A percentile compares a stretch with the other conserved stretches of the same genome.
Conservation (phyloP, 1,140 invertebrate genomes). For the Chironomus striatipennis region DNA sequence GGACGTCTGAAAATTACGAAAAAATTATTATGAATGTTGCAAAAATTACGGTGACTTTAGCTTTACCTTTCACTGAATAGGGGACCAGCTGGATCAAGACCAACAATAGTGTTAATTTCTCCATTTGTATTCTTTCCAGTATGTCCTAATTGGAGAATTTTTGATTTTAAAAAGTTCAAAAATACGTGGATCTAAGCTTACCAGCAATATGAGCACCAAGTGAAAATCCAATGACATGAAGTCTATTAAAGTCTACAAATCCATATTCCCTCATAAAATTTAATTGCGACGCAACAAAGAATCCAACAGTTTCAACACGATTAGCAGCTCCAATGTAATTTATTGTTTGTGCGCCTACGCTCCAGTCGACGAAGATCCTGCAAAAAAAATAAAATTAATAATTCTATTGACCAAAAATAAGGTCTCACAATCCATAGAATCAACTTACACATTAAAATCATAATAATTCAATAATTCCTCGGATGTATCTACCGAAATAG, state of each 20-base stretch:
- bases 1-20: slow-evolving; percentile 42
- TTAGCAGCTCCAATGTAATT: slow-evolving; percentile 17
- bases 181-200: too few relatives aligned
- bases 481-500: background rate
- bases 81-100: background rate
- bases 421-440: too few relatives aligned
- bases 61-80: background rate
- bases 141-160: too few relatives aligned
- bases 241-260: background rate
- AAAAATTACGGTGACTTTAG: too few relatives aligned
- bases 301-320: slow-evolving; percentile 17
- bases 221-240: background rate
- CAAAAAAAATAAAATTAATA: background rate
- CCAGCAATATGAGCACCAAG: background rate
- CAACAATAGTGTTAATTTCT: background rate
- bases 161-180: too few relatives aligned
- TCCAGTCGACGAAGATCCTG: slow-evolving; percentile 8
- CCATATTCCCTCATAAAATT: background rate
- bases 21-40: slow-evolving; percentile 44
- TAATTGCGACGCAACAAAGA: background rate
- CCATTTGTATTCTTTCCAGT: background rate
- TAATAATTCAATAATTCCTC: slow-evolving; percentile 1
- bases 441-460: slow-evolving; percentile 19
- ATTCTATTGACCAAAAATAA: background rate
- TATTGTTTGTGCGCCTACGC: slow-evolving; percentile 3